Base-by-base conservation (phyloP, 1,140 invertebrate species). In the Heliconius hewitsoni region DNA sequence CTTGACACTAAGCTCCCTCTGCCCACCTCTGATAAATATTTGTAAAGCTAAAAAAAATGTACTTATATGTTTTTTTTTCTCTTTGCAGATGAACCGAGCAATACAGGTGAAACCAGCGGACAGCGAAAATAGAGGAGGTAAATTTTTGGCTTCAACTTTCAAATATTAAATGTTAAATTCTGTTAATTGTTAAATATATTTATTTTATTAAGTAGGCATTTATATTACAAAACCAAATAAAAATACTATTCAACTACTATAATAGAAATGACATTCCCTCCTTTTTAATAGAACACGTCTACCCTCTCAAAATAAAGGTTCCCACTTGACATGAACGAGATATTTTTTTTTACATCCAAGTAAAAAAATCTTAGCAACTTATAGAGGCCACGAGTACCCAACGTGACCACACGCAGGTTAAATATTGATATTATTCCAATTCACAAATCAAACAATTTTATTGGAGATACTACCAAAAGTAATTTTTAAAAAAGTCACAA, bases 31-130 rank as follows among this genome's bases (percentile, higher is more conserved):
- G 6, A 37, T 37, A 37, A 37, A 37, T 37, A 37, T 37, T 37
- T 4, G 6, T 37, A 37, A 37, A 37, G 6, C 34, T 6, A 37
- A 37, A 37, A 37, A 8, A 37, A 37, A 1, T 37, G 6, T 37
- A 37, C 34, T 37, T 37, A 37, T 37, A 46, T 46, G 11, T 11
- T 46, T 46, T 30, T 46, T 55, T 71, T 81, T 81, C 83, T 93
- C 95, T 86, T 97, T 98, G 55, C 97, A 99, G 98, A 99, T 99
- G 98, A 99, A 99, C 97, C 98, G 98, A 96, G 98, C 98, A 96
- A 98, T 99, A 96, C 98, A 99, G 97, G 98, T 99, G 96, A 99
- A 99, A 96, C 98, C 98, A 96, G 98, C 98, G 95, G 98, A 99
- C 96, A 99, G 98, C 96, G 98, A 99, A 96, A 99, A 98, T 96